Percentiles rank a stretch among this genome's conserved stretches.
Evolutionary conservation across 2,113 vertebrate species (phyloP).

Genomic region (Formicarius rufipectus): DNA sequence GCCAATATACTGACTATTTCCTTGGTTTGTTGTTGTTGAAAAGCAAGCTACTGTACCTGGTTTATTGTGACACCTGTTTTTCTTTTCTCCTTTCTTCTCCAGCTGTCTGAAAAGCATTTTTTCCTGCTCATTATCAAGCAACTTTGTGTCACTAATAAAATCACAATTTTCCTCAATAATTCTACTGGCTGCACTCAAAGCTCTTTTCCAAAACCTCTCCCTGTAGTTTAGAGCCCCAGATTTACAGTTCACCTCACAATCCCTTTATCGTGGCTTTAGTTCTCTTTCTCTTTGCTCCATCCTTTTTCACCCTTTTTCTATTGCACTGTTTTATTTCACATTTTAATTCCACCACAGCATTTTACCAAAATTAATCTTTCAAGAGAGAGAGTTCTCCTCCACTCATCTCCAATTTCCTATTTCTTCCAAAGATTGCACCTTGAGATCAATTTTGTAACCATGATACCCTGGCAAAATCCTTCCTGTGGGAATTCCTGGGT

Average conservation of each 20-base stretch:
- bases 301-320: not conserved
- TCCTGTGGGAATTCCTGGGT: not conserved
- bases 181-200: not conserved
- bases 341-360: not conserved
- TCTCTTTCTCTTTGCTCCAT: not conserved
- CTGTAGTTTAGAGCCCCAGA: not conserved
- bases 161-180: not conserved
- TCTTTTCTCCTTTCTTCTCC: not conserved
- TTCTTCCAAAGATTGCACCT: not conserved
- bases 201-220: not conserved
- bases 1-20: not conserved
- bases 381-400: not conserved
- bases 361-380: not conserved
- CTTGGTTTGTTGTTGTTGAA: not conserved
- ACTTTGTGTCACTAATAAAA: not conserved
- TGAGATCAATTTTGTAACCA: not conserved
- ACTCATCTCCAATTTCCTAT: not conserved
- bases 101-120: not conserved
- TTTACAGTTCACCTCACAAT: not conserved
- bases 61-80: not conserved
- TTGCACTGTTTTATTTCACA: not conserved
- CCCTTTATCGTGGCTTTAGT: not conserved
- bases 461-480: not conserved
- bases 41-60: not conserved
- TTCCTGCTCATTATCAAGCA: not conserved